phyloP scores from a whole-genome alignment of 2,797 vertebrate species.

The Dallia pectoralis region DNA sequence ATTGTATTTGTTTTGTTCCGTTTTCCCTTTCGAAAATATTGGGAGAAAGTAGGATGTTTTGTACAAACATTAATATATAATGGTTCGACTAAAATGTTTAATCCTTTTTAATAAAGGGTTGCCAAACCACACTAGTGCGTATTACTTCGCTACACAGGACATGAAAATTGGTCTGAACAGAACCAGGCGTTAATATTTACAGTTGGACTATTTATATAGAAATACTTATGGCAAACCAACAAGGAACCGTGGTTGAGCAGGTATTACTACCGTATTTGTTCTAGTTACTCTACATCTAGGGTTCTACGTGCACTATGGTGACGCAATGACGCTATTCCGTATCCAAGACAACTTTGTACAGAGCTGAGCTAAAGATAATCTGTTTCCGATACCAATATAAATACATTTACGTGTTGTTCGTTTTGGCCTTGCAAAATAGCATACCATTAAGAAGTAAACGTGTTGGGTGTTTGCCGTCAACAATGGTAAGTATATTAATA shows the following conservation, averaged over 20 bases:
- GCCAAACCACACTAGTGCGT: too few species aligned
- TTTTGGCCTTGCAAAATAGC: neutral
- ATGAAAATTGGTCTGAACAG: too few species aligned
- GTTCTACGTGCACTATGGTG: constrained; percentile 66
- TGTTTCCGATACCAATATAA: neutral
- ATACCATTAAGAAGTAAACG: constrained; percentile 21
- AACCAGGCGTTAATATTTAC: too few species aligned
- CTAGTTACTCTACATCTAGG: constrained; percentile 5
- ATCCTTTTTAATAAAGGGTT: too few species aligned
- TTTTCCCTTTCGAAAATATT: too few species aligned
- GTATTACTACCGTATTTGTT: too few species aligned
- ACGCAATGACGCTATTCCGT: constrained; percentile 69
- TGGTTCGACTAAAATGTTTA: too few species aligned
- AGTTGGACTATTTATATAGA: neutral
- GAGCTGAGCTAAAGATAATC: neutral
- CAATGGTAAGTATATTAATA: constrained; percentile 70
- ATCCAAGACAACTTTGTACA: constrained; percentile 54
- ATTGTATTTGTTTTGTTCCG: too few species aligned
- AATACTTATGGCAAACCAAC: neutral
- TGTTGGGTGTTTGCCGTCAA: constrained; percentile 23
- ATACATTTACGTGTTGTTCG: neutral
- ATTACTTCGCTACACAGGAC: too few species aligned
- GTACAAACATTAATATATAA: too few species aligned
- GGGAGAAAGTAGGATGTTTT: too few species aligned
- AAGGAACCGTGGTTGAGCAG: neutral